Conservation (phyloP, 35 echinoderm and acorn worm genomes). For the Apostichopus parvimensis region DNA sequence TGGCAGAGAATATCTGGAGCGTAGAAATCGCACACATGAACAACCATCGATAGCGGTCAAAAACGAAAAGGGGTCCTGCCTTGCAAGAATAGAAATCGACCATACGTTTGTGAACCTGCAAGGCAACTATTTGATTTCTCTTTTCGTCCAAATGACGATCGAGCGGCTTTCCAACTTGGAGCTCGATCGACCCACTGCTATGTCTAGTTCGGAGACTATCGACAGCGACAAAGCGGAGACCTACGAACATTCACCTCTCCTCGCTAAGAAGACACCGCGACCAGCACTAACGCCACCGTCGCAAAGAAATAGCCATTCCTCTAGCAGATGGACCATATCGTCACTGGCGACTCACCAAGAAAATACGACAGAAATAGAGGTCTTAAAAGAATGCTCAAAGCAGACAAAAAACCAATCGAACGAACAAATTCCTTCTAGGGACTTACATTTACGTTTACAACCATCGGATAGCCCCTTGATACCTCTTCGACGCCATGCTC, state of each 20-base stretch:
- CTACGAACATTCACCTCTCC: constrained; percentile 41
- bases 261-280: background rate
- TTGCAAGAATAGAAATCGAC: background rate
- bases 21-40: too few relatives aligned
- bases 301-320: background rate
- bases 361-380: constrained; percentile 16
- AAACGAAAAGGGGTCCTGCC: too few relatives aligned
- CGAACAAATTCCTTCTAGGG: constrained; percentile 16
- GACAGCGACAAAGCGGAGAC: constrained; percentile 6
- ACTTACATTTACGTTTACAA: background rate
- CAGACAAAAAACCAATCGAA: constrained; percentile 50
- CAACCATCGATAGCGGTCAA: too few relatives aligned
- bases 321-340: constrained; percentile 25
- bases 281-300: background rate
- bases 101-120: background rate
- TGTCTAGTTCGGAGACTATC: constrained; percentile 42
- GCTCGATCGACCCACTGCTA: constrained; percentile 11
- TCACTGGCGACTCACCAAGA: constrained; percentile 6
- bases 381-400: constrained; percentile 10
- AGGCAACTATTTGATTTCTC: background rate
- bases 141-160: constrained; percentile 44
- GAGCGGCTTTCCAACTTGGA: constrained; percentile 28
- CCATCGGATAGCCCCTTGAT: constrained; percentile 10
- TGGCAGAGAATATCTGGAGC: too few relatives aligned
- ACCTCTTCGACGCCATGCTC: background rate